phyloP scores from a whole-genome alignment of 2,888 invertebrate genomes.

The Heteropelma amictum region DNA sequence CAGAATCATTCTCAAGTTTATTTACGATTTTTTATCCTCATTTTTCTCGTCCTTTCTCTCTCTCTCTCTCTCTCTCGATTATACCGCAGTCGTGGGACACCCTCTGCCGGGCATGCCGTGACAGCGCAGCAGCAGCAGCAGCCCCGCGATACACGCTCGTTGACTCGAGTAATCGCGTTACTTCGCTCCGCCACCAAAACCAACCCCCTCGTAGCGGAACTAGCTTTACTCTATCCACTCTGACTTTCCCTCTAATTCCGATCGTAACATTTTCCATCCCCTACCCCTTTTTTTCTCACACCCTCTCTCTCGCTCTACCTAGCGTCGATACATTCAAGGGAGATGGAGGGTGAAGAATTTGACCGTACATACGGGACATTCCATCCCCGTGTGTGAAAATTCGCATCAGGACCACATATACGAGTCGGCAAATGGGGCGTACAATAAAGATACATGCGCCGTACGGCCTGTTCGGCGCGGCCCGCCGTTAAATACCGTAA shows the following conservation, averaged over 20 bases:
- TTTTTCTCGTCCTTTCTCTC: too few species aligned
- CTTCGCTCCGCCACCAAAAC: conserved; percentile 39
- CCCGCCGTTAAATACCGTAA: too few species aligned
- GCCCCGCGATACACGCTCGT: conserved; percentile 47
- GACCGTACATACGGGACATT: too few species aligned
- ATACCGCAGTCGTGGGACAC: conserved; percentile 4
- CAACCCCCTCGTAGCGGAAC: neutral
- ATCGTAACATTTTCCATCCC: conserved; percentile 41
- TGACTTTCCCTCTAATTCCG: conserved; percentile 58
- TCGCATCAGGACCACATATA: too few species aligned
- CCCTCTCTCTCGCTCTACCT: neutral
- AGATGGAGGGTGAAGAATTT: too few species aligned
- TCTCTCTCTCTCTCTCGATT: conserved; percentile 26
- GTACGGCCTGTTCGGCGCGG: too few species aligned
- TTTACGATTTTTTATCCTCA: neutral
- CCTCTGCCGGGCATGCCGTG: conserved; percentile 13
- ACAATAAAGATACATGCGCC: too few species aligned
- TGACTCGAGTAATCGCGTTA: conserved; percentile 56
- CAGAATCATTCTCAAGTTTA: neutral
- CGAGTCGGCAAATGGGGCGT: too few species aligned
- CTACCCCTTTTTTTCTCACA: neutral
- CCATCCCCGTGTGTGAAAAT: too few species aligned
- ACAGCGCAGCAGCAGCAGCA: conserved; percentile 1
- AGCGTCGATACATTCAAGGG: neutral
- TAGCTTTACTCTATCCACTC: conserved; percentile 45